Percentiles rank a stretch among this genome's conserved stretches.
These are phyloP conservation scores for Falcaria lacertinaria DNA, from an alignment of 2,888 invertebrate genomes.

Conservation along the genomic window DNA sequence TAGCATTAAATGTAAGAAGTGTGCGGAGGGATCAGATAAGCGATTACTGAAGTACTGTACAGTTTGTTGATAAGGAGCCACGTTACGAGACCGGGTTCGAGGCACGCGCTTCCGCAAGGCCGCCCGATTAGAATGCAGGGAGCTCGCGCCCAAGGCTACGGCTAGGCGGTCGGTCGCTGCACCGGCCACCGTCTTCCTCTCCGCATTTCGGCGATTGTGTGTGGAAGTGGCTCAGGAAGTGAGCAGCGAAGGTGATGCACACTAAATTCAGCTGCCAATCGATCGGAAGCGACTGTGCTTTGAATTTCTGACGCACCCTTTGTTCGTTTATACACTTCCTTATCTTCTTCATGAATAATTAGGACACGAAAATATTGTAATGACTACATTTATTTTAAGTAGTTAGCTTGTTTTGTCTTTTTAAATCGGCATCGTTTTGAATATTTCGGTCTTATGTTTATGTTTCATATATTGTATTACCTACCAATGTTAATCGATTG, in stretches of 20 bases:
- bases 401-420: background rate
- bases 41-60: slow-evolving; percentile 23
- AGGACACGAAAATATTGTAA: slow-evolving; percentile 14
- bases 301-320: slow-evolving; percentile 62
- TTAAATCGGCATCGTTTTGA: background rate
- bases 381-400: background rate
- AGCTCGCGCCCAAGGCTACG: slow-evolving; percentile 76
- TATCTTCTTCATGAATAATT: slow-evolving; percentile 46
- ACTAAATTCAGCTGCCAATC: slow-evolving; percentile 49
- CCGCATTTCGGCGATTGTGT: slow-evolving; percentile 52
- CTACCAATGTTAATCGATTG: too few relatives aligned
- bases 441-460: too few relatives aligned
- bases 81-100: slow-evolving; percentile 64
- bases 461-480: too few relatives aligned
- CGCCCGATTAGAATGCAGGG: slow-evolving; percentile 76
- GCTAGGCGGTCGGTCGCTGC: slow-evolving; percentile 70
- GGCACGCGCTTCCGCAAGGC: slow-evolving; percentile 77
- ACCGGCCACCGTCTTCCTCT: slow-evolving; percentile 68
- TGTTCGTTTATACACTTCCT: slow-evolving; percentile 54
- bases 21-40: slow-evolving; percentile 27
- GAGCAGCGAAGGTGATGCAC: slow-evolving; percentile 63
- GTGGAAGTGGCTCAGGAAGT: slow-evolving; percentile 66
- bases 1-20: too few relatives aligned
- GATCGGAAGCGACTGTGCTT: slow-evolving; percentile 72
- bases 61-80: slow-evolving; percentile 49